Evolutionary conservation across 2,113 vertebrate species (phyloP), one percentile per base, ranked within the genome.

Genomic region (Lepisosteus osseus): DNA sequence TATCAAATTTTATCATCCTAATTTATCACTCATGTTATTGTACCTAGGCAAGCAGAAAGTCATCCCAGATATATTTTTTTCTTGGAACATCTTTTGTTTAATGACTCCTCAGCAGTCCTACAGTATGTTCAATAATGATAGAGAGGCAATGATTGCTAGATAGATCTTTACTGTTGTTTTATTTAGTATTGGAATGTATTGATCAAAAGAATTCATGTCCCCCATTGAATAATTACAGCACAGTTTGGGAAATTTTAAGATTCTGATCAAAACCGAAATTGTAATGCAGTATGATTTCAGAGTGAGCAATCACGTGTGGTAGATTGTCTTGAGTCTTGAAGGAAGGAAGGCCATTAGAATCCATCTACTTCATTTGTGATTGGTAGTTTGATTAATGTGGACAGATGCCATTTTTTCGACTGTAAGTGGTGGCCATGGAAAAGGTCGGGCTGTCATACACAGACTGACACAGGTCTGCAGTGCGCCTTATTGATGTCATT

Each of bases 321-420:
- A 62, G 41, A 47, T 6, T 29, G 55, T 59, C 68, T 42, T 77
- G 75, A 71, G 67, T 65, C 65, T 73, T 68, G 45, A n/a, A 67
- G 12, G 13, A 67, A 59, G 66, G 74, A 74, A 82, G 76, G 78
- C 77, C 68, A 75, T 76, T 83, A 73, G 67, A 74, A 61, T 80
- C 67, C 63, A 74, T 51, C 61, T 61, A 42, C 65, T 72, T 13
- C 41, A 65, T 45, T 65, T 15, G 29, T 86, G 83, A 86, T 83
- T 78, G 77, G 86, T 86, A 75, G 80, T 64, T 68, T 67, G 68
- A 74, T 74, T 78, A 70, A 64, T 78, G 76, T 78, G 79, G 80
- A 82, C 75, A 74, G 75, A 67, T 76, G 68, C 63, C 76, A 72
- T 82, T 47, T 78, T 42, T 75, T 61, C 62, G 47, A 9, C 45